Evolutionary conservation across 1,140 invertebrate genomes (phyloP).

Genomic region (Cydia fagiglandana): DNA sequence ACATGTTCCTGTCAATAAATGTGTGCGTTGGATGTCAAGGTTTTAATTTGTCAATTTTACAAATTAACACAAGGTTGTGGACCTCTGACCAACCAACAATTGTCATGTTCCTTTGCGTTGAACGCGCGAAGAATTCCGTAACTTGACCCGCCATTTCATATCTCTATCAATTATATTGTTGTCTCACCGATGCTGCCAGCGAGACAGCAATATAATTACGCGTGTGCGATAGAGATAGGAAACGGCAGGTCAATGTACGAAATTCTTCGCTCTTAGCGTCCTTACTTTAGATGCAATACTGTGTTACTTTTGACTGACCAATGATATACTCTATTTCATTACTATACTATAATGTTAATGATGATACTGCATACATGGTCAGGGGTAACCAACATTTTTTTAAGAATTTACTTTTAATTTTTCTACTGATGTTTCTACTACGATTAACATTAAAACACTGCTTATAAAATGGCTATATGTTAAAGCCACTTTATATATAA

Average conservation of each 20-base stretch:
- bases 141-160: no score
- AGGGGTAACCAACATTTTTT: conserved; percentile 1
- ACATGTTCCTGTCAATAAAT: neutral
- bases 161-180: no score
- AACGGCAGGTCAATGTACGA: no score
- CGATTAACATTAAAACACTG: conserved; percentile 20
- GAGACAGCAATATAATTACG: no score
- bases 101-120: neutral
- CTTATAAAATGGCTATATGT: conserved; percentile 10
- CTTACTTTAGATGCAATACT: no score
- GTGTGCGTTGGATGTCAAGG: conserved; percentile 9
- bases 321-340: neutral
- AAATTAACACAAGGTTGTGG: neutral
- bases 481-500: conserved; percentile 45
- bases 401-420: neutral
- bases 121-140: no score
- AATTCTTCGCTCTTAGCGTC: no score
- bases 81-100: neutral
- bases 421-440: conserved; percentile 4
- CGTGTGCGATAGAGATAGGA: no score
- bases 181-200: no score
- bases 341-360: neutral
- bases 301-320: neutral
- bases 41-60: neutral
- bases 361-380: neutral